Percentiles rank a stretch among this genome's conserved stretches.
These are phyloP conservation scores for Pelobates fuscus DNA, from an alignment of 2,113 vertebrate species.

Conservation along the genomic window DNA sequence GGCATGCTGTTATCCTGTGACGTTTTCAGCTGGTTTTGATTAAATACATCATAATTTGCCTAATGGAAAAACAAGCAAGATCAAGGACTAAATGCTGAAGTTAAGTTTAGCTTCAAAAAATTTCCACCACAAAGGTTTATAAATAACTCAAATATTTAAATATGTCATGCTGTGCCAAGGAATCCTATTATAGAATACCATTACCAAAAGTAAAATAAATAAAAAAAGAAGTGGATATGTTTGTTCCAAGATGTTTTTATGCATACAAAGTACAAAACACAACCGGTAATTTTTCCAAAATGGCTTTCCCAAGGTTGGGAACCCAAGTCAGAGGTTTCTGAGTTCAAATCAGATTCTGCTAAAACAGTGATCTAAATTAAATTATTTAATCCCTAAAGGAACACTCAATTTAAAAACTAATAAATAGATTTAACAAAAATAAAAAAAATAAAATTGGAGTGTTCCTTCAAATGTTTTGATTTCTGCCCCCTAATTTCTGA, in stretches of 20 bases:
- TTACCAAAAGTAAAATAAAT: conserved; percentile 37
- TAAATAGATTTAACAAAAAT: too few relatives aligned
- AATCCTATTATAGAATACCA: conserved; percentile 34
- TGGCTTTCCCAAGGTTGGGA: neutral
- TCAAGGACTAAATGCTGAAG: conserved; percentile 9
- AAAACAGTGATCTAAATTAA: too few relatives aligned
- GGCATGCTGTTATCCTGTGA: conserved; percentile 14
- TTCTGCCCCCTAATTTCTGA: too few relatives aligned
- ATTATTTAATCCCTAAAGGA: too few relatives aligned
- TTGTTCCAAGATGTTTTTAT: conserved; percentile 10
- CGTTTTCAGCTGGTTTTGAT: conserved; percentile 42
- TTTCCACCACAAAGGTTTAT: conserved; percentile 42
- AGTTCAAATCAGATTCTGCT: too few relatives aligned
- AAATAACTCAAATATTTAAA: conserved; percentile 43
- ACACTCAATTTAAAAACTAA: too few relatives aligned
- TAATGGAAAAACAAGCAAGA: conserved; percentile 48
- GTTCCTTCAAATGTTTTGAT: too few relatives aligned
- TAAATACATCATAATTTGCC: conserved; percentile 42
- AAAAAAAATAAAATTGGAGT: too few relatives aligned
- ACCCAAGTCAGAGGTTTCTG: too few relatives aligned
- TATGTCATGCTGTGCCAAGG: conserved; percentile 23
- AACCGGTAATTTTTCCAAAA: conserved; percentile 13
- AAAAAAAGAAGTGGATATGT: conserved; percentile 31
- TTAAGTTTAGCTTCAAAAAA: conserved; percentile 42
- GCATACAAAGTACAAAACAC: conserved; percentile 15